Evolutionary conservation across 2,113 vertebrate species (phyloP), one percentile per base, ranked within the genome.

Genomic region (Epinephelus fuscoguttatus): DNA sequence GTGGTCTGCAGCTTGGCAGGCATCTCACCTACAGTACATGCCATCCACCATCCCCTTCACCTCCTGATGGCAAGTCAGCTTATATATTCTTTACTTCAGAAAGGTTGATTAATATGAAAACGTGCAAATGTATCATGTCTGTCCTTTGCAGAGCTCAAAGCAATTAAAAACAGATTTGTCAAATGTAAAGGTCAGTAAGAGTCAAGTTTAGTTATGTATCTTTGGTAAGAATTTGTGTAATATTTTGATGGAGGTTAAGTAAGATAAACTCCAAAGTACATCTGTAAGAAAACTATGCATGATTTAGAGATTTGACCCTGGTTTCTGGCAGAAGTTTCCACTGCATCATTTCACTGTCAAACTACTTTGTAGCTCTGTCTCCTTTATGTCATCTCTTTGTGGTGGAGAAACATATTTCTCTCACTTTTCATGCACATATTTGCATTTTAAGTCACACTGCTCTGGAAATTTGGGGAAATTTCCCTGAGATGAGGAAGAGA

Each of bases 361-460:
- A 74, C 45, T 11, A 25, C 40, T 64, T 45, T 70, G 13, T 6
- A 6, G 11, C 21, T 14, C 27, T 2, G 1, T 42, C 68, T 78
- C 19, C 79, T 18, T 7, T 45, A 0, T 40, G 64, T 49, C 33
- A n/a, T 77, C 30, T 30, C 18, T 75, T 70, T 70, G 62, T 23
- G 66, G 52, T 10, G 64, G 21, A 55, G 49, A 75, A 63, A 53
- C 15, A 49, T 7, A 62, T 80, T 78, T 45, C 13, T 37, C 53
- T 82, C 60, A 40, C 25, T 67, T 62, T 56, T 73, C 66, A 75
- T 15, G 49, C 50, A 57, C 82, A 53, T 78, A 55, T 84, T 84
- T 89, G 70, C 56, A 69, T 80, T 78, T 84, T 3, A 75, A 86
- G 75, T 69, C 64, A 19, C 45, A 14, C 12, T 23, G 3, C 59